Base-by-base conservation (phyloP, 2,113 vertebrate species). In the Apteryx owenii region DNA sequence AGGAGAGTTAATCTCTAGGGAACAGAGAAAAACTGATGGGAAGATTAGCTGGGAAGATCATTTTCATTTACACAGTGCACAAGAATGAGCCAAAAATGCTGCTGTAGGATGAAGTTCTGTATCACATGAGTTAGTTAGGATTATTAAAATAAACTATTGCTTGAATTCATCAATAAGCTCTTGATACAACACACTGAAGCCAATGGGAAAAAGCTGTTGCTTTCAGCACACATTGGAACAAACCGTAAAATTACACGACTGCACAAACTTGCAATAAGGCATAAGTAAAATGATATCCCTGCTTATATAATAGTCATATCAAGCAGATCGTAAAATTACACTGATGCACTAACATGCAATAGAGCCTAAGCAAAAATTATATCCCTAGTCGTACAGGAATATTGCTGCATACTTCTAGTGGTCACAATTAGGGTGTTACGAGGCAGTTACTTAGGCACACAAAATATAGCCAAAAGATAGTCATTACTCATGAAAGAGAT, bases 11-110 rank as follows among this genome's bases (percentile, higher is more conserved):
- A 94, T 88, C 93, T 95, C 25, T 12, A 88, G 69, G 87, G 72
- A 81, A 93, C 16, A 90, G 48, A 81, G 80, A 95, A 95, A 95
- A 95, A 70, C 65, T 79, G 85, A 93, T 88, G 73, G 56, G 92
- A 96, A 97, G 94, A 64, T 95, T 97, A 97, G 90, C 93, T 97
- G 93, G 93, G 95, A 97, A 97, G 97, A 97, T 81, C 1, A 1
- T 93, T 96, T 68, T 66, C 56, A 75, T 96, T 95, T 85, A 81
- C 76, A 91, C 73, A 53, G 88, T 7, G 3, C 44, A 84, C 8
- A 23, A 38, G 85, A 95, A 94, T 2, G 31, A 92, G 78, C 64
- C 93, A 89, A 93, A 90, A 92, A 31, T 6, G 40, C 56, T 91
- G 28, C 96, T 86, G 84, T 65, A 23, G 70, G 88, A 62, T 48